Base-by-base conservation (phyloP, 92 coral and sea anemone genomes). In the Palythoa grandiflora region DNA sequence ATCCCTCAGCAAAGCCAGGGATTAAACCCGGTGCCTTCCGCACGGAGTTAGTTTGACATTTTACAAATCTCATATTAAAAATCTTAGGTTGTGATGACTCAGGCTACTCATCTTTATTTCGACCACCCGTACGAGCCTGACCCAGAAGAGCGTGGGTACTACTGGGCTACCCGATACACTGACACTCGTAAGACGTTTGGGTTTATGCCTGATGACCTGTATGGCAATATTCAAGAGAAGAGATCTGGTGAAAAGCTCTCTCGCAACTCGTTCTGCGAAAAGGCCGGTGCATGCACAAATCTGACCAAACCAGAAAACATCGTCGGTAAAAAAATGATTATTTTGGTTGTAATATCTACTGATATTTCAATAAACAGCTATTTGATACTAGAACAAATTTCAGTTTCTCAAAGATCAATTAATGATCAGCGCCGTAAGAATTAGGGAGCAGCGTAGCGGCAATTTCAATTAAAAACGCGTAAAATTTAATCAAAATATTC, bases 61-160 rank as follows among this genome's bases (percentile, higher is more conserved):
- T 9, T 39, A 17, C 16, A 40, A 0, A 15, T 14, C 13, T 2
- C 1, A 1, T 73, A 21, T 38, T 73, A 13, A 20, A 38, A 38
- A 14, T 4, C 54, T 73, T 35, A 94, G 98, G 97, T 93, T 39
- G 88, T 96, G 37, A 91, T 96, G 88, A 87, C 89, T 86, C 99
- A 96, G 73, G 99, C 99, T 76, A 96, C 99, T 17, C 95, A 96
- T 71, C 90, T 95, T n/a, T 96, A 96, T 88, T 96, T 96, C 80
- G 99, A 96, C 74, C 96, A 93, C 92, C 99, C 99, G 52, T 89
- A 95, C 88, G 99, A 96, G 19, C 99, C 99, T 40, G 98, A 96
- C 92, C 99, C 99, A 44, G 95, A 96, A 78, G 99, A 96, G 91
- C 98, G 98, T 89, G 99, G 99, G 47, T 96, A 68, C 84, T 96